Base-by-base conservation (phyloP, 2,113 vertebrate genomes). In the Barbus barbus region DNA sequence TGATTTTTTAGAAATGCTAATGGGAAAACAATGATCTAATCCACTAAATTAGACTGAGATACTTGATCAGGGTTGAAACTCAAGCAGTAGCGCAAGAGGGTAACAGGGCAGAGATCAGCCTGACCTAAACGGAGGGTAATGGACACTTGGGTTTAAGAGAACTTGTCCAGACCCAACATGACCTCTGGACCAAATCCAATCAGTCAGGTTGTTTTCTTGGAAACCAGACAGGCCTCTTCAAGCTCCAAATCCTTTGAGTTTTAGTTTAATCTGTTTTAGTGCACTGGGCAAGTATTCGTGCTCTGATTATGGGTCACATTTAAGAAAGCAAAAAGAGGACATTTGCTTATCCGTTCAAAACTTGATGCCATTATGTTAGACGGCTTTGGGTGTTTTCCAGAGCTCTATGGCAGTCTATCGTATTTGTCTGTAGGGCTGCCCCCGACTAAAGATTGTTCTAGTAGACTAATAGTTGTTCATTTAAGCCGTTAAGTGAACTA, bases 171-270 rank as follows among this genome's bases (percentile, higher is more conserved):
- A 78, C 53, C 7, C 65, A 65, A 56, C 9, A 81, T 81, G 56
- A 74, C 83, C 75, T 24, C 78, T 89, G 88, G 69, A 38, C 3
- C 38, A 33, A 78, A 6, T 41, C 33, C 13, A 22, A 48, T 26
- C 44, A 79, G 63, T 88, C 78, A 71, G 24, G 71, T 87, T 89
- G 78, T 86, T 71, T 85, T 89, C 46, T 72, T 22, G 36, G 81
- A 83, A 86, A 69, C 78, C 5, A 67, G 77, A 67, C 56, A 65
- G 74, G 80, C 86, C 48, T 58, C 56, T 69, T 16, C 76, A 53
- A 75, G 61, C 78, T 26, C 80, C 65, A 71, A 82, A 82, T 82
- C 65, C 46, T 5, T 69, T 56, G 18, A 65, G 78, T 63, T 81
- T 83, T 20, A 58, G 0, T 82, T 26, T 83, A 63, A 69, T 46